Conservation (phyloP, 1,140 invertebrate species). For the Luehdorfia chinensis region DNA sequence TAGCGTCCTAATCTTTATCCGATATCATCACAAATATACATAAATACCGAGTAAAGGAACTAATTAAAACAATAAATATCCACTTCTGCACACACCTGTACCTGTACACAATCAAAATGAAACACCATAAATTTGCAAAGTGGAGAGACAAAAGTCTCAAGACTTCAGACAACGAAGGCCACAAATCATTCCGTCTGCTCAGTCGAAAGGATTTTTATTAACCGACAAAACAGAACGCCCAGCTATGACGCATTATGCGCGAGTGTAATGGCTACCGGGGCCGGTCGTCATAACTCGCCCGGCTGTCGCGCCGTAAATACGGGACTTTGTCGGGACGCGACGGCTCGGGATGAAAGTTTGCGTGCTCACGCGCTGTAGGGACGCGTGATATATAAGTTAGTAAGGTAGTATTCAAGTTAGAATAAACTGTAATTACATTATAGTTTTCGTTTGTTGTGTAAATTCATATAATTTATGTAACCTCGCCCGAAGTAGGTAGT, state of each 20-base stretch:
- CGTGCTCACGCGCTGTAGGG: conserved; percentile 9
- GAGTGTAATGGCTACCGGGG: conserved; percentile 41
- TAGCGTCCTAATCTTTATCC: too few species aligned
- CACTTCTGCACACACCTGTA: neutral
- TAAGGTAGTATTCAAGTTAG: neutral
- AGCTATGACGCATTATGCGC: conserved; percentile 41
- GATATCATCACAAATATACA: too few species aligned
- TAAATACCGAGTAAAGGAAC: too few species aligned
- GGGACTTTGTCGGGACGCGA: conserved; percentile 14
- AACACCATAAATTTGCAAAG: neutral
- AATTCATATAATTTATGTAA: too few species aligned
- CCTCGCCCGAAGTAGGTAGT: too few species aligned
- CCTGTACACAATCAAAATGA: neutral
- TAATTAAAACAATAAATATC: neutral
- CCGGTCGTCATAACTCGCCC: conserved; percentile 41
- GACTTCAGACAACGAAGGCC: too few species aligned
- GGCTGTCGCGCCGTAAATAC: conserved; percentile 35
- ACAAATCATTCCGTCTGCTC: conserved; percentile 8
- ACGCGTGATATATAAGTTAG: conserved; percentile 12
- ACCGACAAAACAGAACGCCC: conserved; percentile 22
- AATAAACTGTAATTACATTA: conserved; percentile 12
- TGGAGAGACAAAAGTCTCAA: neutral
- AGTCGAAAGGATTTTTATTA: conserved; percentile 23
- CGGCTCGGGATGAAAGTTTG: conserved; percentile 9
- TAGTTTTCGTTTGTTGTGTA: conserved; percentile 5